Percentiles rank a stretch among this genome's conserved stretches.
Evolutionary conservation across 2,888 invertebrate genomes (phyloP).

Genomic region (Athetis lepigone): DNA sequence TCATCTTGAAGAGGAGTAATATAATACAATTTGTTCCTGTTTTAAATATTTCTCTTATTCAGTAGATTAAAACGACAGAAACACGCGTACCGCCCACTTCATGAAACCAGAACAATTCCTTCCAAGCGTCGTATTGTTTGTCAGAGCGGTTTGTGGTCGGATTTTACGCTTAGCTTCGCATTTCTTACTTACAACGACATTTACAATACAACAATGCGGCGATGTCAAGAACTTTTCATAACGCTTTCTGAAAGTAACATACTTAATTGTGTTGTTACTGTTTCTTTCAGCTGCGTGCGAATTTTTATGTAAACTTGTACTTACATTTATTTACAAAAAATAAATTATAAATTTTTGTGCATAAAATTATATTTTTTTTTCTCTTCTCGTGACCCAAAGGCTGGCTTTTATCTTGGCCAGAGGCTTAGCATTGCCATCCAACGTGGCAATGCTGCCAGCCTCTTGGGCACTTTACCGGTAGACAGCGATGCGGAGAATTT

Average conservation of each 20-base stretch:
- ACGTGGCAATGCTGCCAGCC: too few relatives aligned
- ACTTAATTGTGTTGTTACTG: neutral
- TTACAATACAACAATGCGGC: neutral
- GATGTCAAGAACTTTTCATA: slow-evolving; percentile 4
- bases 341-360: too few relatives aligned
- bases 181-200: neutral
- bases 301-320: too few relatives aligned
- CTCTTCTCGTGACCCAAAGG: too few relatives aligned
- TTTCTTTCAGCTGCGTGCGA: too few relatives aligned
- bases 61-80: slow-evolving; percentile 18
- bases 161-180: slow-evolving; percentile 2
- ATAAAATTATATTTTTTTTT: too few relatives aligned
- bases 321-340: too few relatives aligned
- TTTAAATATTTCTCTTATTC: neutral
- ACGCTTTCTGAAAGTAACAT: neutral
- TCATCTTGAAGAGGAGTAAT: too few relatives aligned
- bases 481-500: too few relatives aligned
- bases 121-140: slow-evolving; percentile 21
- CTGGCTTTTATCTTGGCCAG: too few relatives aligned
- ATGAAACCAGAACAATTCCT: slow-evolving; percentile 14
- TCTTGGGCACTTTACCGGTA: too few relatives aligned
- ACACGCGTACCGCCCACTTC: neutral
- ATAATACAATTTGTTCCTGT: neutral
- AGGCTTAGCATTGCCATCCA: too few relatives aligned
- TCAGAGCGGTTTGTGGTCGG: slow-evolving; percentile 11